These are phyloP conservation scores for Polylopha cassiicola DNA, from an alignment of 2,888 invertebrate species.

Conservation along the genomic window DNA sequence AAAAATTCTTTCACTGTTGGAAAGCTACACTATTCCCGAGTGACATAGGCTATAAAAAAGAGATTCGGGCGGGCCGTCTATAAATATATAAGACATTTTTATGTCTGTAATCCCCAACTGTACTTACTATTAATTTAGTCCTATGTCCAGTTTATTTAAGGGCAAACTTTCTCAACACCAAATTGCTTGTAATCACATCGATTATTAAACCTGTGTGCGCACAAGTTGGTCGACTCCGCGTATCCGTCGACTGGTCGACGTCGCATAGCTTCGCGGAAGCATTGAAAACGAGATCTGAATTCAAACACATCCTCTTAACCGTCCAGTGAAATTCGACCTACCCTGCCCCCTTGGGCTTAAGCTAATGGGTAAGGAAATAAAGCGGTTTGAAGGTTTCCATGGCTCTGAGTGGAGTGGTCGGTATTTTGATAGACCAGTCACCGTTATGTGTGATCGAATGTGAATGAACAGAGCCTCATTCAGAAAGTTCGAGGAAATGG, in stretches of 20 bases:
- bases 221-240: conserved; percentile 9
- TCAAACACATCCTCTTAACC: conserved; percentile 60
- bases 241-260: conserved; percentile 26
- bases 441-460: conserved; percentile 57
- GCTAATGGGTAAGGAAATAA: not conserved
- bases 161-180: conserved; percentile 3
- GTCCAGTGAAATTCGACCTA: conserved; percentile 23
- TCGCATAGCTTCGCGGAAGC: conserved; percentile 64
- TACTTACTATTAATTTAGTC: too few relatives aligned
- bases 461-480: conserved; percentile 61
- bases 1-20: too few relatives aligned
- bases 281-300: conserved; percentile 58
- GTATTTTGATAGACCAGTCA: conserved; percentile 56
- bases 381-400: not conserved
- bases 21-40: too few relatives aligned
- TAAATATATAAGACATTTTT: too few relatives aligned
- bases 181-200: not conserved
- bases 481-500: conserved; percentile 57
- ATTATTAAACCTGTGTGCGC: conserved; percentile 10
- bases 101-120: too few relatives aligned
- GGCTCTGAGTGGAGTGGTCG: conserved; percentile 33
- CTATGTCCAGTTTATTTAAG: too few relatives aligned
- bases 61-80: too few relatives aligned
- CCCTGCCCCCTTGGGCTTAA: conserved; percentile 1
- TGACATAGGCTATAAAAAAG: too few relatives aligned